phyloP scores from a whole-genome alignment of 1,140 invertebrate species.

The Pentalonia nigronervosa region DNA sequence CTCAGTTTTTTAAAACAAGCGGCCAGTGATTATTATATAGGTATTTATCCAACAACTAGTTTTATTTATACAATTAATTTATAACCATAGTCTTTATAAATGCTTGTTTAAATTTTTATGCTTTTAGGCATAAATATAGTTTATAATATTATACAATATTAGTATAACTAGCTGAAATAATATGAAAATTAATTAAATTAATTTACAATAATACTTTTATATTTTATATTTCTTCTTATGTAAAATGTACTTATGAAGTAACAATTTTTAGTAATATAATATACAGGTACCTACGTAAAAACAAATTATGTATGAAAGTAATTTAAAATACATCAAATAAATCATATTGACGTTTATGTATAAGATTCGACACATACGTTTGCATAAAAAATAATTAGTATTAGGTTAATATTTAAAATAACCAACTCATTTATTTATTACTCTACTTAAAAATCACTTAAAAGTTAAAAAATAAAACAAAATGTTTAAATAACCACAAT shows the following conservation, averaged over 20 bases:
- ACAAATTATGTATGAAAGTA: neutral
- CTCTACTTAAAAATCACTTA: neutral
- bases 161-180: neutral
- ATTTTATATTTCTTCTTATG: neutral
- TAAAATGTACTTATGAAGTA: neutral
- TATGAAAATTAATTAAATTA: neutral
- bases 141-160: neutral
- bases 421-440: neutral
- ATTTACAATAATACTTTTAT: neutral
- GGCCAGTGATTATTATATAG: neutral
- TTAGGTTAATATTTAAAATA: neutral
- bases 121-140: neutral
- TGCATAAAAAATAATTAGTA: neutral
- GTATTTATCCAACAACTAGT: neutral
- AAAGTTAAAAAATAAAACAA: neutral
- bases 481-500: neutral
- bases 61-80: neutral
- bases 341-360: neutral
- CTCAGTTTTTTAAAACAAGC: neutral
- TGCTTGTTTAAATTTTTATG: neutral
- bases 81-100: neutral
- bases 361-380: neutral
- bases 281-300: neutral
- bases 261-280: neutral
- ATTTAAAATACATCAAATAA: neutral